Evolutionary conservation across 37 sponge, comb jelly and placozoan genomes (phyloP).

Genomic region (Tethya wilhelma): DNA sequence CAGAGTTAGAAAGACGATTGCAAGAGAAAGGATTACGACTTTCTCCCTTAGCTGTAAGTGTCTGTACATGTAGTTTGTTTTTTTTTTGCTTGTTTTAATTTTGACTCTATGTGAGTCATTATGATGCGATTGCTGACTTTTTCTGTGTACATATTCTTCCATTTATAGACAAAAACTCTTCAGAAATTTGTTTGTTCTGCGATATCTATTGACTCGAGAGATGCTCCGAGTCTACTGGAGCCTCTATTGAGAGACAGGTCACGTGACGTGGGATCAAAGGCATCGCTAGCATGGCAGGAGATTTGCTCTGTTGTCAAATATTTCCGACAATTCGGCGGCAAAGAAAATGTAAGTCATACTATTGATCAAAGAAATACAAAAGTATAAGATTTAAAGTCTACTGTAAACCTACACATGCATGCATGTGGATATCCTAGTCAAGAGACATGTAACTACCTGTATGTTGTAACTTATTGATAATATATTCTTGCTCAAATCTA

Average conservation of each 20-base stretch:
- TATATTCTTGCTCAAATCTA: background rate
- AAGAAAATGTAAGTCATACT: constrained; percentile 68
- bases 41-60: constrained; percentile 66
- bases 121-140: background rate
- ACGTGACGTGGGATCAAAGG: constrained; percentile 29
- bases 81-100: background rate
- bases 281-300: constrained; percentile 66
- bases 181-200: constrained; percentile 36
- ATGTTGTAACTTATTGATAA: background rate
- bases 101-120: background rate
- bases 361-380: too few species aligned
- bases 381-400: background rate
- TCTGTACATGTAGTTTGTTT: background rate
- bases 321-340: constrained; percentile 47
- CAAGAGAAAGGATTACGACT: constrained; percentile 30
- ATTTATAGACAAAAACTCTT: constrained; percentile 32
- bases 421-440: too few species aligned
- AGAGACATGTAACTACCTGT: too few species aligned
- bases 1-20: constrained; percentile 42
- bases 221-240: constrained; percentile 45
- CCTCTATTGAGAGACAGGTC: constrained; percentile 62
- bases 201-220: constrained; percentile 20
- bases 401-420: background rate
- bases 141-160: background rate
- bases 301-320: constrained; percentile 47